These are phyloP conservation scores for Dyspetes luteomarginatus DNA, from an alignment of 2,888 invertebrate genomes.

Conservation along the genomic window DNA sequence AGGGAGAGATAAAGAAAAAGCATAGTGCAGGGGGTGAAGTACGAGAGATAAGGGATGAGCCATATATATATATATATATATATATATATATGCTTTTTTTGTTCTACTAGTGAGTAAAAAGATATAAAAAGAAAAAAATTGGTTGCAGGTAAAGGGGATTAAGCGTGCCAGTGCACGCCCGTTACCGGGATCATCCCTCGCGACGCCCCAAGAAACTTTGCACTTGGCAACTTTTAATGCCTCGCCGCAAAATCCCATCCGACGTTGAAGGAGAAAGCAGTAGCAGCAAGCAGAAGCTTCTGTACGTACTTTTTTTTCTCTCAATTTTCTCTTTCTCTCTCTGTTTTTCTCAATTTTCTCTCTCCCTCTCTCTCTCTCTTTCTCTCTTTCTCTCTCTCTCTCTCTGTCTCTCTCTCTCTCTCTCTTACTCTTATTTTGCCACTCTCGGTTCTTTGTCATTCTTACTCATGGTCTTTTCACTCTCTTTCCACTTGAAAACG, in stretches of 20 bases:
- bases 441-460: conserved; percentile 57
- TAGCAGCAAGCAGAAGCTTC: background rate
- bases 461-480: conserved; percentile 22
- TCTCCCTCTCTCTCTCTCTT: conserved; percentile 14
- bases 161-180: conserved; percentile 79
- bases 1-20: conserved; percentile 40
- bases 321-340: background rate
- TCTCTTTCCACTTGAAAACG: conserved; percentile 24
- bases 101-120: conserved; percentile 45
- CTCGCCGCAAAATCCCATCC: conserved; percentile 75
- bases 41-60: conserved; percentile 46
- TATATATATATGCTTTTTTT: conserved; percentile 3
- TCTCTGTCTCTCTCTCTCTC: background rate
- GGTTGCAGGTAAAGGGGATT: conserved; percentile 81
- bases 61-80: background rate
- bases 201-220: conserved; percentile 78
- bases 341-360: background rate
- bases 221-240: conserved; percentile 82
- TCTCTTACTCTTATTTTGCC: conserved; percentile 46
- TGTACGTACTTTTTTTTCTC: conserved; percentile 1
- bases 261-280: conserved; percentile 10
- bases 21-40: conserved; percentile 20
- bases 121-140: conserved; percentile 75
- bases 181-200: conserved; percentile 78
- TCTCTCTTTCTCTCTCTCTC: background rate